These are phyloP conservation scores for Miniopterus natalensis DNA, from an alignment of 2,113 vertebrate genomes.

Conservation along the genomic window DNA sequence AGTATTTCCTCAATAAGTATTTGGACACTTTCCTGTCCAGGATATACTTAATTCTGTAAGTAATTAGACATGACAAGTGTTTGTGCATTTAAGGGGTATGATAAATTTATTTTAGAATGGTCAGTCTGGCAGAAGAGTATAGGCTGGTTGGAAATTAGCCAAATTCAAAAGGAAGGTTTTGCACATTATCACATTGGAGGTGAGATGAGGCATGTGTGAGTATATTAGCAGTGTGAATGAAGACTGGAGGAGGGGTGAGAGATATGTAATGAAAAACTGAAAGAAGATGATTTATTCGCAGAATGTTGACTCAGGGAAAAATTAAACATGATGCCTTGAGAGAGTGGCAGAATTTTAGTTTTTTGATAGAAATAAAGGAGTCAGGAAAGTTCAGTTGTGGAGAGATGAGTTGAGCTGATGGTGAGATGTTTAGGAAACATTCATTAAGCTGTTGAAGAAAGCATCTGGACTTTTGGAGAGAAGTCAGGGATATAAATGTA, in stretches of 20 bases:
- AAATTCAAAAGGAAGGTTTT: not conserved
- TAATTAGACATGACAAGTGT: not conserved
- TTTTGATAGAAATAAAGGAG: not conserved
- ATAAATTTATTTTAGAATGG: not conserved
- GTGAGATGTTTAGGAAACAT: not conserved
- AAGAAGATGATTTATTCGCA: not conserved
- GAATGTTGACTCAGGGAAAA: not conserved
- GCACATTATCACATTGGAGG: not conserved
- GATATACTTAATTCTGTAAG: not conserved
- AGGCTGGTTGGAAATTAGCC: not conserved
- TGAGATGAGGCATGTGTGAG: no score
- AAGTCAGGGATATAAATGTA: not conserved
- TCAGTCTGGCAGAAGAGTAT: not conserved
- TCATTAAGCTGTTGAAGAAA: not conserved
- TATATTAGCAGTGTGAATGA: not conserved
- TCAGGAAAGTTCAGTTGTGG: not conserved
- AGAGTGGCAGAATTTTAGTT: not conserved
- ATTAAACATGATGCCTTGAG: not conserved
- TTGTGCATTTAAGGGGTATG: not conserved
- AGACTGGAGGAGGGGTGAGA: not conserved
- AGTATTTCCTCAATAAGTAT: not conserved
- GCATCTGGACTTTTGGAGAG: not conserved
- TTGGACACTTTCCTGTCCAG: not conserved
- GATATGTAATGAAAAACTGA: not conserved
- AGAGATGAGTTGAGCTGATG: not conserved